A percentile compares a stretch with the other conserved stretches of the same genome.
Evolutionary conservation across 2,797 vertebrate genomes (phyloP).

Genomic region (Miopithecus talapoin): DNA sequence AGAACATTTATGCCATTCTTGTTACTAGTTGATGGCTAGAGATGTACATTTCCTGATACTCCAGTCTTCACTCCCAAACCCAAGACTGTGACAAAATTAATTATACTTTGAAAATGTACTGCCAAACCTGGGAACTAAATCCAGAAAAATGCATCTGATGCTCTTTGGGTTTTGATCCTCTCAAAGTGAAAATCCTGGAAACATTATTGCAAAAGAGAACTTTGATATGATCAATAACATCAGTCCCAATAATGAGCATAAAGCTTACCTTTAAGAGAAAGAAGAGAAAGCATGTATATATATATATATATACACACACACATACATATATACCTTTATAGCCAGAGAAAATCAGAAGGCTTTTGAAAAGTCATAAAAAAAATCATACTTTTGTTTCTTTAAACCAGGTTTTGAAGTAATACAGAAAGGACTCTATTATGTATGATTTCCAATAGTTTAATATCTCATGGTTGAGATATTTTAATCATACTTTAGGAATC

Average conservation of each 20-base stretch:
- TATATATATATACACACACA: too few species aligned
- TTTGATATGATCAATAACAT: constrained; percentile 26
- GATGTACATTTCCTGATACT: background rate
- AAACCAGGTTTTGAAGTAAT: constrained; percentile 60
- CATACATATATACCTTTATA: background rate
- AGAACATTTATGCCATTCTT: background rate
- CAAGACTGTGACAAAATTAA: constrained; percentile 62
- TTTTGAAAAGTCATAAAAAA: constrained; percentile 56
- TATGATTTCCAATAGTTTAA: background rate
- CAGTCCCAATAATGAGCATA: constrained; percentile 48
- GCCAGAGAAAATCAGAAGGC: background rate
- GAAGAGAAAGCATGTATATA: background rate
- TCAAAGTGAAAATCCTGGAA: constrained; percentile 49
- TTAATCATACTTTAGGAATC: background rate
- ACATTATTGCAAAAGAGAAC: constrained; percentile 63
- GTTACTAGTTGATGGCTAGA: constrained; percentile 23
- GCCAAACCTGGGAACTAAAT: constrained; percentile 52
- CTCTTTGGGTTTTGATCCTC: constrained; percentile 39
- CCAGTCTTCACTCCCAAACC: background rate
- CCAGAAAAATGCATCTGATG: constrained; percentile 42
- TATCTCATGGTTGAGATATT: background rate
- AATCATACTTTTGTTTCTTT: constrained; percentile 56
- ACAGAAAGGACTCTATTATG: constrained; percentile 49
- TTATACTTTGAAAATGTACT: constrained; percentile 56
- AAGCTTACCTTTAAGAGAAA: constrained; percentile 63